Evolutionary conservation across 2,113 vertebrate species (phyloP), one percentile per base, ranked within the genome.

Genomic region (Myotis yumanensis): DNA sequence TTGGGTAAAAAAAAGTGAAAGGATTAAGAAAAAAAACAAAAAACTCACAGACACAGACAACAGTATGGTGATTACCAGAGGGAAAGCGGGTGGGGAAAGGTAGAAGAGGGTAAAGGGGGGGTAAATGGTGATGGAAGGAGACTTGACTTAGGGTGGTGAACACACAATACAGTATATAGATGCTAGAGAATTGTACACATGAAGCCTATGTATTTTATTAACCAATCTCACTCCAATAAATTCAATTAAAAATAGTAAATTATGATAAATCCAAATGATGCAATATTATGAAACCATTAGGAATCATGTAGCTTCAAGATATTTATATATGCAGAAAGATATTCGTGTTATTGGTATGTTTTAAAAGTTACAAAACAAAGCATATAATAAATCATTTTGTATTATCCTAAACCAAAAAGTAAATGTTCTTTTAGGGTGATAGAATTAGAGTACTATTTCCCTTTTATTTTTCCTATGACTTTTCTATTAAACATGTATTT

Each of bases 301-400:
- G 43, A 87, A 84, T 51, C 12, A 90, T 32, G 8, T 7, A 46
- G 30, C 54, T 89, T 3, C 7, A 90, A 93, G 7, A 76, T 11
- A 91, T 18, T 82, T 43, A 73, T 23, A 85, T 48, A 75, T 25
- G 28, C 4, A 68, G 32, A 76, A 66, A 93, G 43, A 73, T 32
- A 14, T 37, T 81, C n/a, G 68, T 28, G 7, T n/a, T 68, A 43
- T 15, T 52, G 6, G 1, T 28, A 57, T 68, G 16, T 72, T 79
- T 86, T 37, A 77, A 95, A 90, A 95, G 75, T 90, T 73, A 92
- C 3, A 83, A 91, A 92, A 90, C 1, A 86, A 89, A 94, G 87
- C 2, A 89, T 40, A 54, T 0, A 59, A 81, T 62, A 90, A 52
- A 12, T 66, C 28, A 62, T 90, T 95, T 52, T 91, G 12, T 73